A percentile compares a stretch with the other conserved stretches of the same genome.
Conservation (phyloP, 2,113 vertebrate species). For the Halcyon senegalensis region DNA sequence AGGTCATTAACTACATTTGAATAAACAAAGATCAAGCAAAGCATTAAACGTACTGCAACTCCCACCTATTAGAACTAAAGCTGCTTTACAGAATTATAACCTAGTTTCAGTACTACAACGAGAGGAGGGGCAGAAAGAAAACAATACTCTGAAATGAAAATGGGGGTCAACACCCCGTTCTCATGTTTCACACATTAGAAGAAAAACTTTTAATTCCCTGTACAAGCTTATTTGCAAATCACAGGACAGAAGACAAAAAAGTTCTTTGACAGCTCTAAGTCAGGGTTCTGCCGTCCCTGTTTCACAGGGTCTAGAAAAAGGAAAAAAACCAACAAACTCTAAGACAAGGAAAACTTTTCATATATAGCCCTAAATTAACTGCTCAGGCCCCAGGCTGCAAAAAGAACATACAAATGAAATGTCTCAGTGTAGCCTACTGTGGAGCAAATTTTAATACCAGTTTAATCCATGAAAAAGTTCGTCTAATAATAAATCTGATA, state of each 20-base stretch:
- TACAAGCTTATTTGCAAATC: background rate
- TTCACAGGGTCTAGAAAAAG: background rate
- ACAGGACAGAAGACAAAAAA: background rate
- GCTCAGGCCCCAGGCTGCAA: background rate
- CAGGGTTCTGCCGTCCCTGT: background rate
- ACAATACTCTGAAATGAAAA: background rate
- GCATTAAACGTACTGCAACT: background rate
- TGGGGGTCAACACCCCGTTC: background rate
- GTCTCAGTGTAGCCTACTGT: background rate
- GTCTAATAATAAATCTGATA: background rate
- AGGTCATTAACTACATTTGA: conserved; percentile 53
- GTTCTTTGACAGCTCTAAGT: background rate
- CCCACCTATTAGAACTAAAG: conserved; percentile 27
- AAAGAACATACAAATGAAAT: background rate
- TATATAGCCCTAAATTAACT: background rate
- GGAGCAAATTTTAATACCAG: background rate
- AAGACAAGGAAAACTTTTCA: background rate
- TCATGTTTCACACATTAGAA: background rate
- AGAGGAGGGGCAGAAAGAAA: background rate
- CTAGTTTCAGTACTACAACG: background rate
- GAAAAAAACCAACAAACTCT: background rate
- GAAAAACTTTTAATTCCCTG: background rate
- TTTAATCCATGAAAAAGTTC: background rate
- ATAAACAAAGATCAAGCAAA: conserved; percentile 53
- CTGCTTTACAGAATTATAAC: conserved; percentile 12